These are phyloP conservation scores for Hybos culiciformis DNA, from an alignment of 2,888 invertebrate genomes.

Conservation along the genomic window DNA sequence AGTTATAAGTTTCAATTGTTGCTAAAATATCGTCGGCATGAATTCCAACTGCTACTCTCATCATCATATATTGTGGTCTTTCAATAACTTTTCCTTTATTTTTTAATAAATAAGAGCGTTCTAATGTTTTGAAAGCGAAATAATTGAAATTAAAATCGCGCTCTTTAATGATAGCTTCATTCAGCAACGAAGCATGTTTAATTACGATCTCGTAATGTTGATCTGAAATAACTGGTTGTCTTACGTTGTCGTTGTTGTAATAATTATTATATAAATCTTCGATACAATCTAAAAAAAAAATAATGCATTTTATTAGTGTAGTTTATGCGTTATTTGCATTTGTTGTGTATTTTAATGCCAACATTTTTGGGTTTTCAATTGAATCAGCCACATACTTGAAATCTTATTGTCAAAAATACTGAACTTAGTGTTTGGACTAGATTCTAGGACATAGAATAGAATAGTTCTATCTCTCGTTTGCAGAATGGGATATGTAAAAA, in stretches of 20 bases:
- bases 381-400: no score
- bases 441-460: no score
- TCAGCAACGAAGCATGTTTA: slow-evolving; percentile 49
- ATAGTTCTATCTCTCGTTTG: no score
- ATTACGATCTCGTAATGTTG: slow-evolving; percentile 60
- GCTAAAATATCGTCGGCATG: slow-evolving; percentile 77
- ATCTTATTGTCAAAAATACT: no score
- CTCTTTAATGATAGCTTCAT: slow-evolving; percentile 86
- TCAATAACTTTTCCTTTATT: slow-evolving; percentile 79
- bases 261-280: background rate
- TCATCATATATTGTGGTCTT: slow-evolving; percentile 91
- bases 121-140: slow-evolving; percentile 92
- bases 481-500: no score
- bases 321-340: no score
- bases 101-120: slow-evolving; percentile 78
- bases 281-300: background rate
- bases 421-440: no score
- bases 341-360: no score
- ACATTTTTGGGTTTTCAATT: no score
- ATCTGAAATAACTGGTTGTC: slow-evolving; percentile 70
- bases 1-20: slow-evolving; percentile 84
- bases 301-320: no score
- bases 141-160: slow-evolving; percentile 88
- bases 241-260: background rate
- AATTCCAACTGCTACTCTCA: slow-evolving; percentile 88